phyloP scores from a whole-genome alignment of 2,797 vertebrate species.

The Crenichthys baileyi region DNA sequence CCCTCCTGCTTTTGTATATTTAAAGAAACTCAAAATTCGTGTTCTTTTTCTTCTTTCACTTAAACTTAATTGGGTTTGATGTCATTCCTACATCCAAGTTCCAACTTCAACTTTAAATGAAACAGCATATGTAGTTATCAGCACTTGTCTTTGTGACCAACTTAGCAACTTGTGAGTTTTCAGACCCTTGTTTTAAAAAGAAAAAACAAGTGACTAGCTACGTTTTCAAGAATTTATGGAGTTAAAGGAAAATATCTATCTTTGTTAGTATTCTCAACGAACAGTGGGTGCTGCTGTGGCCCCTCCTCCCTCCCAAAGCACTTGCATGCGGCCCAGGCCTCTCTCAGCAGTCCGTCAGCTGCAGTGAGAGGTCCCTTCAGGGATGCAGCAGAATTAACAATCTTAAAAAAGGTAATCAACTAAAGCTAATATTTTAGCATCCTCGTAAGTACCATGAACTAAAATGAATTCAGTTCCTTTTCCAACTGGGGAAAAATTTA shows the following conservation, averaged over 20 bases:
- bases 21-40: not conserved
- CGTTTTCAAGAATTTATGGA: no score
- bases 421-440: not conserved
- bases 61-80: not conserved
- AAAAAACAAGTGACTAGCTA: no score
- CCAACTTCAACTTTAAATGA: not conserved
- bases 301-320: not conserved
- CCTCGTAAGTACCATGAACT: no score
- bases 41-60: not conserved
- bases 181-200: no score
- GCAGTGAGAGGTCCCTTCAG: no score
- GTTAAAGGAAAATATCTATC: not conserved
- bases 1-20: not conserved
- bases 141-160: no score
- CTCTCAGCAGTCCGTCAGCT: not conserved
- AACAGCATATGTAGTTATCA: no score
- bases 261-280: not conserved
- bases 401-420: not conserved
- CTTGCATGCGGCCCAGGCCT: not conserved
- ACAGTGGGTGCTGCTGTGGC: not conserved
- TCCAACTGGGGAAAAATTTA: not conserved
- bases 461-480: not conserved
- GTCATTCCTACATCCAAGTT: not conserved
- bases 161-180: no score
- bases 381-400: no score